Evolutionary conservation across 2,888 invertebrate genomes (phyloP).

Genomic region (Cordilura impudica): DNA sequence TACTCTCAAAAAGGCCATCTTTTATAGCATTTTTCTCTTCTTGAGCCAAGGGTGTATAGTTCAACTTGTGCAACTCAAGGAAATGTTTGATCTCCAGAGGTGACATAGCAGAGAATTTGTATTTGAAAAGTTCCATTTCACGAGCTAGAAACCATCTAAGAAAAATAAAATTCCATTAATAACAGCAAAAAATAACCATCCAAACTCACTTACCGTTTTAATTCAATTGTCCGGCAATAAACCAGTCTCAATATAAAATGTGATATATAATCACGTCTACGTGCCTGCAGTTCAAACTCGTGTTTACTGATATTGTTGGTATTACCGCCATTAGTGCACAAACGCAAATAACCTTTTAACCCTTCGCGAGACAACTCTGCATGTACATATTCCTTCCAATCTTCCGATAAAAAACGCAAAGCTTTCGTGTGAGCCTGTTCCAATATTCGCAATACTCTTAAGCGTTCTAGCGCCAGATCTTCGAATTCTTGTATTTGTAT

Average conservation of each 20-base stretch:
- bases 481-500: slow-evolving; percentile 92
- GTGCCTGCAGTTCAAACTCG: slow-evolving; percentile 82
- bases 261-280: slow-evolving; percentile 91
- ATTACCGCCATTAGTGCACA: slow-evolving; percentile 79
- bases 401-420: slow-evolving; percentile 82
- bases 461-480: slow-evolving; percentile 89
- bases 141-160: slow-evolving; percentile 89
- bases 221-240: slow-evolving; percentile 92
- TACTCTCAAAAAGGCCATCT: slow-evolving; percentile 82
- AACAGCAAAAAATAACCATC: background rate
- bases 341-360: slow-evolving; percentile 82
- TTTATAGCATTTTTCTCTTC: slow-evolving; percentile 83
- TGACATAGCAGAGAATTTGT: slow-evolving; percentile 84
- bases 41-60: slow-evolving; percentile 83
- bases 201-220: slow-evolving; percentile 79
- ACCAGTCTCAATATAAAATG: slow-evolving; percentile 95
- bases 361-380: slow-evolving; percentile 84
- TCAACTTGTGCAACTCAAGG: slow-evolving; percentile 83
- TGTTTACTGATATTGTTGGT: slow-evolving; percentile 71
- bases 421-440: slow-evolving; percentile 86
- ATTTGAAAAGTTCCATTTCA: slow-evolving; percentile 93
- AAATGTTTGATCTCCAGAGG: slow-evolving; percentile 82
- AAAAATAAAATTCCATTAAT: background rate
- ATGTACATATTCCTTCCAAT: slow-evolving; percentile 83
- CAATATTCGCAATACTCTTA: slow-evolving; percentile 83